Evolutionary conservation across 2,888 invertebrate genomes (phyloP), one percentile per base, ranked within the genome.

Genomic region (Coenonympha glycerion): DNA sequence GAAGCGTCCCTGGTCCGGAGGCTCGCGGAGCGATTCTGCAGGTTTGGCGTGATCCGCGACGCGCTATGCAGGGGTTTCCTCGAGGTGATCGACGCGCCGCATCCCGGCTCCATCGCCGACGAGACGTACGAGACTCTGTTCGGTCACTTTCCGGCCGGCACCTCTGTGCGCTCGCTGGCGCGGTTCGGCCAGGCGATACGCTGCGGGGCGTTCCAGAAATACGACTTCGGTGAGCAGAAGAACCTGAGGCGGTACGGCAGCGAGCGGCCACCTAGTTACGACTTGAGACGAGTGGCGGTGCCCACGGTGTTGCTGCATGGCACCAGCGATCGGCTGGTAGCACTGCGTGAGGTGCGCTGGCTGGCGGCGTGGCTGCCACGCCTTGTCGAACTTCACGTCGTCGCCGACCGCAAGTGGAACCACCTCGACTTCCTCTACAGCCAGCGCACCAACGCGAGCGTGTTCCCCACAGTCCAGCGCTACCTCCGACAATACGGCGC

Each of bases 121-220:
- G 30, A 34, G 15, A 36, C 53, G 6, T 54, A 63, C 3, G 53
- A 60, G 0, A 24, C 57, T 0, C 41, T 70, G 2, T 4, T 66
- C 0, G 64, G 59, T 0, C 73, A 77, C 48, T 69, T 63, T 15
- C 78, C 78, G 0, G 64, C 69, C 0, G 73, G 73, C 0, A 67
- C 68, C 0, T 77, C 77, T 0, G 55, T 63, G 9, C 75, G 65
- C 53, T 71, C 67, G 19, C 40, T 76, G 6, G 49, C 62, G 1
- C 73, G 77, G 48, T 65, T 63, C 39, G 52, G 56, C 1, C 76
- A 78, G 52, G 59, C 69, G 3, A 50, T 62, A 2, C 6, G 39
- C 1, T 53, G 56, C 0, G 55, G 55, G 15, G 54, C 26, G 1
- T 80, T 78, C 52, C 55, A 59, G 0, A 53, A 63, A 1, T 80